These are phyloP conservation scores for Sinopyrophorus schimmeli DNA, from an alignment of 2,888 invertebrate genomes.

Conservation along the genomic window DNA sequence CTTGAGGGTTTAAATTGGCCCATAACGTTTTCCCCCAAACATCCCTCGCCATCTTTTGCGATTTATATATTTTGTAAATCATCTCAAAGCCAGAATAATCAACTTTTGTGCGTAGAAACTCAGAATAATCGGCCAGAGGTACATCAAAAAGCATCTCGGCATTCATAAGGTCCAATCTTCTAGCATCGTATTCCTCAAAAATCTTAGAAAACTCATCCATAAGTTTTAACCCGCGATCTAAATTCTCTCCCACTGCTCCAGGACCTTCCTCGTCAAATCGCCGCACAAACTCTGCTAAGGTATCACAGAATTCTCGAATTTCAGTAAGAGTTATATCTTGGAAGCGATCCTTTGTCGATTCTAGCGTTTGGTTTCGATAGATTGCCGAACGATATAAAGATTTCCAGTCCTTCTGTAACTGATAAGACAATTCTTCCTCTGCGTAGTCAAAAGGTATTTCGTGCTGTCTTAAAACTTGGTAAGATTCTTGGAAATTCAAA, in stretches of 20 bases:
- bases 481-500: conserved; percentile 75
- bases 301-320: conserved; percentile 68
- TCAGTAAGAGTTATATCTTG: conserved; percentile 77
- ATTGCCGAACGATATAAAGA: conserved; percentile 69
- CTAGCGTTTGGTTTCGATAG: conserved; percentile 69
- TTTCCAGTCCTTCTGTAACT: conserved; percentile 71
- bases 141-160: conserved; percentile 89
- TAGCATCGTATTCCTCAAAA: conserved; percentile 69
- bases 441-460: conserved; percentile 61
- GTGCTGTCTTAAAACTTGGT: conserved; percentile 73
- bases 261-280: conserved; percentile 79
- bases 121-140: conserved; percentile 80
- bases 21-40: conserved; percentile 86
- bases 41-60: conserved; percentile 76
- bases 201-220: conserved; percentile 72
- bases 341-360: conserved; percentile 85
- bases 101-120: conserved; percentile 65
- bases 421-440: conserved; percentile 62
- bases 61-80: conserved; percentile 77
- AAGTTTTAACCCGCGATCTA: conserved; percentile 71
- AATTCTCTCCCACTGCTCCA: conserved; percentile 73
- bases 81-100: conserved; percentile 70
- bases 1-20: conserved; percentile 83
- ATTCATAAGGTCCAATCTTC: conserved; percentile 65
- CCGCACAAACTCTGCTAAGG: conserved; percentile 69